phyloP scores from a whole-genome alignment of 2,888 invertebrate genomes.

The Drosophila nr. medialis region DNA sequence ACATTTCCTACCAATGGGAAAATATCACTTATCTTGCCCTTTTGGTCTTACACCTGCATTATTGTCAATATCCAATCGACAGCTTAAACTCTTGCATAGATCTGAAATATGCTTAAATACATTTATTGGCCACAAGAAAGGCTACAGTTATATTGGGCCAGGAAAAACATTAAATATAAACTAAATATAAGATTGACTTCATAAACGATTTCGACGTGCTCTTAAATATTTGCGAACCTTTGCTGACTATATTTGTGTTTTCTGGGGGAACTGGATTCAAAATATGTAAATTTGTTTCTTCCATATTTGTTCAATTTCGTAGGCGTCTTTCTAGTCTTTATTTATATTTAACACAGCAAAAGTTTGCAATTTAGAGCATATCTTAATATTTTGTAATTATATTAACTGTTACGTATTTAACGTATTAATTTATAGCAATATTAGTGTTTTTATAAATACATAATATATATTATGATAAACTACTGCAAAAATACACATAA shows the following conservation, averaged over 20 bases:
- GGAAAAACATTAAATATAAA: conserved; percentile 17
- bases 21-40: not conserved
- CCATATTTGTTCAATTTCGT: conserved; percentile 6
- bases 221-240: conserved; percentile 17
- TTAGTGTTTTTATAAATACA: conserved; percentile 48
- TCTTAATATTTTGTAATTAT: conserved; percentile 8
- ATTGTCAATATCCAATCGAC: not conserved
- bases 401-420: conserved; percentile 31
- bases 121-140: conserved; percentile 9
- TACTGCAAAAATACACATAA: conserved; percentile 19
- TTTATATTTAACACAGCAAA: conserved; percentile 9
- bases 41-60: too few species aligned
- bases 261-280: conserved; percentile 7
- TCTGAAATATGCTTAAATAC: conserved; percentile 22
- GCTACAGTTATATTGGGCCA: conserved; percentile 55
- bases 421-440: conserved; percentile 57
- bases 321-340: conserved; percentile 43
- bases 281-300: conserved; percentile 26
- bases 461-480: conserved; percentile 21
- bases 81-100: not conserved
- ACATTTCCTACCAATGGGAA: not conserved
- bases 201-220: conserved; percentile 12
- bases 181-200: conserved; percentile 24
- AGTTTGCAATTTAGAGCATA: conserved; percentile 18
- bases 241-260: not conserved